phyloP scores from a whole-genome alignment of 37 sponge, comb jelly and placozoan genomes.

The Oopsacas minuta region DNA sequence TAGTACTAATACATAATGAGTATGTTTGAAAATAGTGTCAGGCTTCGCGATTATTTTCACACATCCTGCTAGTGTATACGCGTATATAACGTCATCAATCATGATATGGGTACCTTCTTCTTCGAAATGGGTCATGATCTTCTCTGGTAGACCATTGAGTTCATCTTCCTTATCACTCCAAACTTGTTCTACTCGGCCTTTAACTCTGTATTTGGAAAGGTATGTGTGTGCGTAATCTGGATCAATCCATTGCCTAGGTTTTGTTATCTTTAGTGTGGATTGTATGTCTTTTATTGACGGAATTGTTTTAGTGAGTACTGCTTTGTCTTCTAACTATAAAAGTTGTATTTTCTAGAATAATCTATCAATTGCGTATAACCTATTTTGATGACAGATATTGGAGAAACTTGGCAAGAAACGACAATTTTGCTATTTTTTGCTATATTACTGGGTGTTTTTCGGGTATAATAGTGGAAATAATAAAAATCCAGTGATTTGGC shows the following conservation, averaged over 20 bases:
- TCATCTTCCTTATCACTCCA: conserved; percentile 5
- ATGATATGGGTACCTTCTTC: not conserved
- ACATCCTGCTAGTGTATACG: not conserved
- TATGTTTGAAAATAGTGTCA: not conserved
- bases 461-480: too few species aligned
- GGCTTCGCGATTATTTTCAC: not conserved
- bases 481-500: too few species aligned
- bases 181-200: not conserved
- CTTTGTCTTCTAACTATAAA: not conserved
- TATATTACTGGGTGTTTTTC: too few species aligned
- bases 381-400: too few species aligned
- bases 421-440: too few species aligned
- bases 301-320: not conserved
- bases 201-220: not conserved
- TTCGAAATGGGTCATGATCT: not conserved
- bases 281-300: not conserved
- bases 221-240: conserved; percentile 6
- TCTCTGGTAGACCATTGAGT: not conserved
- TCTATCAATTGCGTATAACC: too few species aligned
- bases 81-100: not conserved
- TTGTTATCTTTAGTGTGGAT: not conserved
- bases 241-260: not conserved
- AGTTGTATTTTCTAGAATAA: too few species aligned
- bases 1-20: not conserved
- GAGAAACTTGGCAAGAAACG: too few species aligned